phyloP scores from a whole-genome alignment of 2,888 invertebrate species.

The Caenorhabditis afra region DNA sequence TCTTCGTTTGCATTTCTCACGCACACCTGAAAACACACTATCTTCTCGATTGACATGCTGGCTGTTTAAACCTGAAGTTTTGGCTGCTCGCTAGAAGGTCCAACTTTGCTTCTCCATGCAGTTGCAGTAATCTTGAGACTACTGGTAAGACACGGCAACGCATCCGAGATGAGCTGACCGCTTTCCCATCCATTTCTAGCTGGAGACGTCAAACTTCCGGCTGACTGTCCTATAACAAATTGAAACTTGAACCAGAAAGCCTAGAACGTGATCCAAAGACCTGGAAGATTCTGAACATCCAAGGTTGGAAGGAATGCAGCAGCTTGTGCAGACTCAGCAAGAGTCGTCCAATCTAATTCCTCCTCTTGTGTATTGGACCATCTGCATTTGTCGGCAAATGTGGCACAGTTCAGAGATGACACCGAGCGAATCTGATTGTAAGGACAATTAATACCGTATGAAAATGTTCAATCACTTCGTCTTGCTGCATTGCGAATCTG shows the following conservation, averaged over 20 bases:
- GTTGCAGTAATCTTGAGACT: constrained; percentile 68
- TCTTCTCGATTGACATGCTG: background rate
- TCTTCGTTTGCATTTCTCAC: constrained; percentile 68
- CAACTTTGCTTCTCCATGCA: constrained; percentile 67
- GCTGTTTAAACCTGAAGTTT: constrained; percentile 64
- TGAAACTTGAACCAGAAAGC: background rate
- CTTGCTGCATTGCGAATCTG: constrained; percentile 61
- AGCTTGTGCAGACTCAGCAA: constrained; percentile 54
- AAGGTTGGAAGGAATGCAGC: constrained; percentile 58
- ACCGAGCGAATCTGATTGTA: constrained; percentile 38
- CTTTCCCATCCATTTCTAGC: constrained; percentile 72
- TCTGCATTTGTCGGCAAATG: constrained; percentile 64
- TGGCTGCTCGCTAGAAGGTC: constrained; percentile 64
- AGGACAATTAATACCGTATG: background rate
- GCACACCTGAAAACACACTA: constrained; percentile 60
- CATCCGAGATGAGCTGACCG: constrained; percentile 70
- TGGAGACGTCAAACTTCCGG: constrained; percentile 67
- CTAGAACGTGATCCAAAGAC: constrained; percentile 21
- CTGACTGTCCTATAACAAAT: constrained; percentile 57
- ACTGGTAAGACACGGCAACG: constrained; percentile 66
- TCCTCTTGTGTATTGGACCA: constrained; percentile 75
- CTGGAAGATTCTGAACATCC: constrained; percentile 63
- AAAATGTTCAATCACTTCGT: constrained; percentile 46
- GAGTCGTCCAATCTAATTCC: constrained; percentile 71
- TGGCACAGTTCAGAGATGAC: constrained; percentile 64